A percentile compares a stretch with the other conserved stretches of the same genome.
Evolutionary conservation across 2,113 vertebrate species (phyloP).

Genomic region (Daphoenositta chrysoptera): DNA sequence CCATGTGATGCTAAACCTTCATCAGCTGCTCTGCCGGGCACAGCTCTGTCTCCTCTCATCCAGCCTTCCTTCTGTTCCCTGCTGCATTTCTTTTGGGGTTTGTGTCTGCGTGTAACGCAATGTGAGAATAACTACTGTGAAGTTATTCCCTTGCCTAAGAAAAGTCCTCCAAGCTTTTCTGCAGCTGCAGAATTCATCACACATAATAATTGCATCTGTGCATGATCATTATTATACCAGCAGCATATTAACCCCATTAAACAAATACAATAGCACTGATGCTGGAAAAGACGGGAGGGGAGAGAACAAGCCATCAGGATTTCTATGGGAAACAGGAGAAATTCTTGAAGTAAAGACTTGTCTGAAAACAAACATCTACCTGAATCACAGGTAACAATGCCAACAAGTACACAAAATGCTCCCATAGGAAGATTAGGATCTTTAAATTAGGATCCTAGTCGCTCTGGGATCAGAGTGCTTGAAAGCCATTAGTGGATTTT

Average conservation of each 20-base stretch:
- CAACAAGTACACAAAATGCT: neutral
- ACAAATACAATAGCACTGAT: constrained; percentile 51
- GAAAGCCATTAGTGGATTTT: neutral
- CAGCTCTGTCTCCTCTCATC: neutral
- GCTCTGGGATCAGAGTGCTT: neutral
- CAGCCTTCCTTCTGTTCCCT: neutral
- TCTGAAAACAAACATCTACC: neutral
- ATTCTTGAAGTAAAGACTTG: neutral
- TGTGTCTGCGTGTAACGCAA: neutral
- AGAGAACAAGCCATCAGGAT: neutral
- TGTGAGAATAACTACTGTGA: constrained; percentile 50
- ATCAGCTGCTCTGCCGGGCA: neutral
- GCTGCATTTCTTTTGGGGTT: neutral
- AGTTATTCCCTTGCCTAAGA: constrained; percentile 18
- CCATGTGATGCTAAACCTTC: neutral
- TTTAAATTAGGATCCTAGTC: neutral
- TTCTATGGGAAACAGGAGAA: neutral
- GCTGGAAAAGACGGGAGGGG: neutral
- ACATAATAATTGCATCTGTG: constrained; percentile 59
- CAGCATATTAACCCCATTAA: constrained; percentile 72
- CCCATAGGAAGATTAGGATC: neutral
- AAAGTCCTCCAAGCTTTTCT: constrained; percentile 42
- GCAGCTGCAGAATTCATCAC: constrained; percentile 53
- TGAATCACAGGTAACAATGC: neutral
- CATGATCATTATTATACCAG: constrained; percentile 57